Evolutionary conservation across 2,888 invertebrate genomes (phyloP), one percentile per base, ranked within the genome.

Genomic region (Prosopocoilus inquinatus): DNA sequence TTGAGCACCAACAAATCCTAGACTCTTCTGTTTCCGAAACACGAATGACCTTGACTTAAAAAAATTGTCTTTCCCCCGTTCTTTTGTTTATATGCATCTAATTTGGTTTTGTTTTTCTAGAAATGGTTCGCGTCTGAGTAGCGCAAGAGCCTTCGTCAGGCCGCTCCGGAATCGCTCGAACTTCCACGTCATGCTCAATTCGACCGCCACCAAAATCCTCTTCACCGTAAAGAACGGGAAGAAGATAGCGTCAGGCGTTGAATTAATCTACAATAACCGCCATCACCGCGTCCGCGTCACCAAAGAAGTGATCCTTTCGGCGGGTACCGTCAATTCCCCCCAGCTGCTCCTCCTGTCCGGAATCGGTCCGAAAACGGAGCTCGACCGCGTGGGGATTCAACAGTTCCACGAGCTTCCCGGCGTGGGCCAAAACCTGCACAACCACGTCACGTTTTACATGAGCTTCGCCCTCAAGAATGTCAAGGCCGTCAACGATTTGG

Each of bases 381-480:
- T 88, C 2, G 74, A 80, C 43, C 78, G 79, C 53, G 81, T 84
- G 54, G 82, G 83, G 51, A 82, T 88, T 28, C 81, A 81, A 3
- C 79, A 83, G 8, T 77, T 85, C 20, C 81, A 82, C 58, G 81
- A 87, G 58, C 73, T 87, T 13, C 86, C 85, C 0, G 88, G 88
- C 0, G 88, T 88, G 1, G 88, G 88, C 0, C 81, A 83, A 66
- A 88, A 88, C 67, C 73, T 88, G 0, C 86, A 86, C 55, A 87
- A 88, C 68, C 88, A 88, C 64, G 84, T 87, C 0, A 84, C 87
- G 1, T 83, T 84, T 33, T 78, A 77, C 4, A 60, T 88, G 7
- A 78, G 80, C n/a, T 87, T 82, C 67, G 77, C 78, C 0, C 72
- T 86, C 64, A 77, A 71, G 3, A 79, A 81, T 51, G 78, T 80